Evolutionary conservation across 2,888 invertebrate genomes (phyloP), one percentile per base, ranked within the genome.

Genomic region (Gortyna flavago): DNA sequence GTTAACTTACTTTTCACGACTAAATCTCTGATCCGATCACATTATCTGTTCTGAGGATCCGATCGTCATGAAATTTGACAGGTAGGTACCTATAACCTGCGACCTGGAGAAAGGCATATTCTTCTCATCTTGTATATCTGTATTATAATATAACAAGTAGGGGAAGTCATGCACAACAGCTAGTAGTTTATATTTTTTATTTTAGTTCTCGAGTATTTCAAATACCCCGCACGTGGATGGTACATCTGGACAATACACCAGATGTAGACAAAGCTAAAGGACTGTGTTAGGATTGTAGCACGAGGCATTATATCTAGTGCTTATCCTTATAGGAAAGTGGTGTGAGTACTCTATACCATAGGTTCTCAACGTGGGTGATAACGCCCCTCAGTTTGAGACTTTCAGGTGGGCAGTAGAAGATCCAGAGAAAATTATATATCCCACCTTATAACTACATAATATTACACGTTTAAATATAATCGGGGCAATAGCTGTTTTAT

Each of bases 201-300:
- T 78, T 79, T 18, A 79, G 9, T 54, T 75, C n/a, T 38, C 13
- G 13, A n/a, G 18, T 38, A 73, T 74, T 75, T 32, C 29, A 67
- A 32, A 41, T 32, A 78, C 51, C 5, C 18, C 9, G 25, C 51
- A 78, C 32, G 41, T 38, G 75, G n/a, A n/a, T n/a, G n/a, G n/a
- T n/a, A n/a, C n/a, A n/a, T n/a, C n/a, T n/a, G n/a, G n/a, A n/a
- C n/a, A n/a, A n/a, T n/a, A n/a, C n/a, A n/a, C 38, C 32, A 73
- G 73, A 25, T 54, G 44, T 68, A 9, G 32, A 44, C 38, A 44
- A 44, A n/a, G 18, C 32, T 18, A 11, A 18, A 38, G n/a, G n/a
- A 41, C 18, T 75, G 8, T 41, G 41, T 44, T 5, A 76, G 21
- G n/a, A 57, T 48, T 25, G 29, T 29, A n/a, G 18, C 77, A 38